phyloP scores from a whole-genome alignment of 2,888 invertebrate species.

The Leucozona laternaria region DNA sequence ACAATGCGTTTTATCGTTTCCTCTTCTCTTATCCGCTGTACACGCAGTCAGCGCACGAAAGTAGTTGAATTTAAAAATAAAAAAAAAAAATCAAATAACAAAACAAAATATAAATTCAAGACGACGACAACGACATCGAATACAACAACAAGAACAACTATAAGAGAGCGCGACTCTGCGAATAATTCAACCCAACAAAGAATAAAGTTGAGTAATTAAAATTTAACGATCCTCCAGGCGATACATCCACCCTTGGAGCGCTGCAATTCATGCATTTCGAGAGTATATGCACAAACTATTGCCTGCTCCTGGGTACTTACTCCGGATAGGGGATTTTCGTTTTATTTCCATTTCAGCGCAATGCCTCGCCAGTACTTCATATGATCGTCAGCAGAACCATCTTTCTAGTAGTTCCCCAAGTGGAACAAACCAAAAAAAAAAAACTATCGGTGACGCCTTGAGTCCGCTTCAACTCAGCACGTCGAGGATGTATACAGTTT shows the following conservation, averaged over 20 bases:
- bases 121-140: slow-evolving; percentile 31
- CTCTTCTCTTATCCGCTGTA: slow-evolving; percentile 48
- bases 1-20: slow-evolving; percentile 73
- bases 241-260: slow-evolving; percentile 58
- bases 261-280: slow-evolving; percentile 59
- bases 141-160: slow-evolving; percentile 33
- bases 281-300: neutral
- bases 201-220: slow-evolving; percentile 76
- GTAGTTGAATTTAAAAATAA: slow-evolving; percentile 60
- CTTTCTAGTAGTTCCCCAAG: slow-evolving; percentile 16
- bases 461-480: slow-evolving; percentile 16
- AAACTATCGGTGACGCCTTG: slow-evolving; percentile 15
- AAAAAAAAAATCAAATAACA: slow-evolving; percentile 35
- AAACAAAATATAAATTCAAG: slow-evolving; percentile 30
- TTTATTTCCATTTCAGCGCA: slow-evolving; percentile 26
- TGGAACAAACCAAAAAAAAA: slow-evolving; percentile 19
- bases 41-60: slow-evolving; percentile 63
- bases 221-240: slow-evolving; percentile 74
- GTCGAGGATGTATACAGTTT: neutral
- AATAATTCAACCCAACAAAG: slow-evolving; percentile 74
- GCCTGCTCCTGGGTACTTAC: neutral
- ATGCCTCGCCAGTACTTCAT: slow-evolving; percentile 2
- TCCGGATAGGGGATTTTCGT: slow-evolving; percentile 37
- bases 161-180: slow-evolving; percentile 55
- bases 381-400: slow-evolving; percentile 37